phyloP scores from a whole-genome alignment of 2,113 vertebrate species.

The Prinia subflava region DNA sequence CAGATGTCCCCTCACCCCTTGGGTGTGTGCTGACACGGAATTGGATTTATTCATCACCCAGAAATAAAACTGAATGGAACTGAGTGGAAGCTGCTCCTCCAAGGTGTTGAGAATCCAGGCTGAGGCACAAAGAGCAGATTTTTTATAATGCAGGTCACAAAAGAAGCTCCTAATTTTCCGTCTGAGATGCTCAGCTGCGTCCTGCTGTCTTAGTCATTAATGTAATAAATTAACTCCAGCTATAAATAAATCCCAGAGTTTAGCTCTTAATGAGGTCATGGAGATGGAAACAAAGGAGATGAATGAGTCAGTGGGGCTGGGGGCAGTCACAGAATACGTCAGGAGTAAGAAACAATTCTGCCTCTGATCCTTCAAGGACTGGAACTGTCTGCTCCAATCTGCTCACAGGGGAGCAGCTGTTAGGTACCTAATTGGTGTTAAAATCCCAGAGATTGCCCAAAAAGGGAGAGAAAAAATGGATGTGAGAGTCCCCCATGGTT shows the following conservation, averaged over 20 bases:
- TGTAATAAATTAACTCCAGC: background rate
- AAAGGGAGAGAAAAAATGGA: rapidly evolving
- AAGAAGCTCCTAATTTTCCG: background rate
- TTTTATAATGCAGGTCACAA: background rate
- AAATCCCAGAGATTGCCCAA: background rate
- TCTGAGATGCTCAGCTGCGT: background rate
- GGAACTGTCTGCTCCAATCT: background rate
- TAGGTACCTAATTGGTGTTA: background rate
- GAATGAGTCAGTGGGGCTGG: background rate
- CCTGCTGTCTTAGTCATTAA: background rate
- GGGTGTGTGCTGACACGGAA: background rate
- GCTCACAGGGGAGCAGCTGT: rapidly evolving
- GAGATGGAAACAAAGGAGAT: background rate
- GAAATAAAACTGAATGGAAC: background rate
- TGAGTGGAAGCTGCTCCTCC: background rate
- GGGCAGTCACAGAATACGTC: rapidly evolving
- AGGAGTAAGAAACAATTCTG: background rate
- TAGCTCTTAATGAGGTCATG: background rate
- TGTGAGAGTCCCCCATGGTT: rapidly evolving
- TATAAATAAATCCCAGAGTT: background rate
- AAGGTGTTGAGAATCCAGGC: background rate
- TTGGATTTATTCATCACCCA: background rate
- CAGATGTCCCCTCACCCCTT: background rate
- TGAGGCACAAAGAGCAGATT: background rate
- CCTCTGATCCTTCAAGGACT: background rate